Evolutionary conservation across 2,797 vertebrate species (phyloP).

Genomic region (Bradypus variegatus): DNA sequence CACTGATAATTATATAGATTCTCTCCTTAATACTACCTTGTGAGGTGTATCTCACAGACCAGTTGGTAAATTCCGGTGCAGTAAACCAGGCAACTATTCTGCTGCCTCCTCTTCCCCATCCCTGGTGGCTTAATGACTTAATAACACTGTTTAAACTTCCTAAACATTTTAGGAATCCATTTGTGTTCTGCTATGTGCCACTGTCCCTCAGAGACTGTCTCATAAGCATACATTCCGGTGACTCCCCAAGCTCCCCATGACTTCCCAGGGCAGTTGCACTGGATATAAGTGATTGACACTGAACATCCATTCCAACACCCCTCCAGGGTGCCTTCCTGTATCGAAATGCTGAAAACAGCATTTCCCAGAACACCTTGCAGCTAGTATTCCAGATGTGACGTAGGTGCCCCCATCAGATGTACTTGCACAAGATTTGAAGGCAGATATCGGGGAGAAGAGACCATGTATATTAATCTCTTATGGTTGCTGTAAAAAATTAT

Average conservation of each 20-base stretch:
- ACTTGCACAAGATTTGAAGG: not conserved
- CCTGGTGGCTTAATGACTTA: not conserved
- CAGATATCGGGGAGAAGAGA: not conserved
- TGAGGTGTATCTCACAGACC: not conserved
- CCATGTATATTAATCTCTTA: not conserved
- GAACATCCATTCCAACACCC: no score
- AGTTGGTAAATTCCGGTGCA: not conserved
- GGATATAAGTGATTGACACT: not conserved
- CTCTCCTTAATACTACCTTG: not conserved
- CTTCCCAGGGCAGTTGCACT: not conserved
- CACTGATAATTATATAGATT: not conserved
- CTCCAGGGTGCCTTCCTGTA: not conserved
- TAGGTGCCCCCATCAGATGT: not conserved
- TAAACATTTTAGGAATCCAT: not conserved
- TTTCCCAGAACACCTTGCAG: not conserved
- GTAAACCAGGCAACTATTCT: not conserved
- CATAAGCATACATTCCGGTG: not conserved
- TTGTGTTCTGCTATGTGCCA: not conserved
- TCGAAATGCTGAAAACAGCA: not conserved
- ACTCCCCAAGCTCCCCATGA: not conserved
- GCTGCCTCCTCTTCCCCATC: not conserved
- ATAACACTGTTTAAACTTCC: constrained; percentile 13
- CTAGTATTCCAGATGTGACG: not conserved
- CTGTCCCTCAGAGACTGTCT: not conserved
- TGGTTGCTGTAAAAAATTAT: not conserved